A percentile compares a stretch with the other conserved stretches of the same genome.
These are phyloP conservation scores for Hesperophylax magnus DNA, from an alignment of 1,140 invertebrate species.

Conservation along the genomic window DNA sequence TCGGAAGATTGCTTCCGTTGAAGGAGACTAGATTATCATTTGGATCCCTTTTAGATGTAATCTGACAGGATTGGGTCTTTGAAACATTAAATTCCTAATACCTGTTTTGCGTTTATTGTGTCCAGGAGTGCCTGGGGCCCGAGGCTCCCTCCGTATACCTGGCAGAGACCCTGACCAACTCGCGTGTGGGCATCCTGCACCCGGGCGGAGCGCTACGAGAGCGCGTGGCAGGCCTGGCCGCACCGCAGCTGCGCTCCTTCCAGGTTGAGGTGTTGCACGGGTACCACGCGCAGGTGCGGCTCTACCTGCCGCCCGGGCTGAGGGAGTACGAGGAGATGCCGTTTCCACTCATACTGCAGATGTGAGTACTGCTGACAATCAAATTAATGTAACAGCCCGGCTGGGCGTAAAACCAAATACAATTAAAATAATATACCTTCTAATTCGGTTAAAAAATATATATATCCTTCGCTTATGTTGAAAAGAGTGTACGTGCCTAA, in stretches of 20 bases:
- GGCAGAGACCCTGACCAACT: constrained; percentile 71
- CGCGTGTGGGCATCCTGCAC: constrained; percentile 73
- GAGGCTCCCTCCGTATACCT: constrained; percentile 77
- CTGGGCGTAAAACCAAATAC: no score
- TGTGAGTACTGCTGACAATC: constrained; percentile 74
- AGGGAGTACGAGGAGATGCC: constrained; percentile 84
- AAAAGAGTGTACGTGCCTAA: no score
- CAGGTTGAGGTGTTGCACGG: constrained; percentile 71
- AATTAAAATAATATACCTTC: no score
- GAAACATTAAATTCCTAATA: no score
- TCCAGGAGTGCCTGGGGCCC: constrained; percentile 81
- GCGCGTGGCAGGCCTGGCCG: constrained; percentile 69
- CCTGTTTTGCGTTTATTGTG: neutral
- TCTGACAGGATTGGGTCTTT: no score
- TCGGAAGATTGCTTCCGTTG: no score
- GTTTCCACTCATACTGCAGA: constrained; percentile 84
- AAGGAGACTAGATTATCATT: no score
- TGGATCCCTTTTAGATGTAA: no score
- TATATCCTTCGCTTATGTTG: no score
- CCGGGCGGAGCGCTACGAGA: constrained; percentile 69
- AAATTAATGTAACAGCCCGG: no score
- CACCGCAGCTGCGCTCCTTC: constrained; percentile 74
- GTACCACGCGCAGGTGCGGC: constrained; percentile 73
- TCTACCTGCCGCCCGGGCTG: constrained; percentile 83
- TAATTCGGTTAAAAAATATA: no score